Evolutionary conservation across 1,140 invertebrate genomes (phyloP).

Genomic region (Tribolium castaneum): DNA sequence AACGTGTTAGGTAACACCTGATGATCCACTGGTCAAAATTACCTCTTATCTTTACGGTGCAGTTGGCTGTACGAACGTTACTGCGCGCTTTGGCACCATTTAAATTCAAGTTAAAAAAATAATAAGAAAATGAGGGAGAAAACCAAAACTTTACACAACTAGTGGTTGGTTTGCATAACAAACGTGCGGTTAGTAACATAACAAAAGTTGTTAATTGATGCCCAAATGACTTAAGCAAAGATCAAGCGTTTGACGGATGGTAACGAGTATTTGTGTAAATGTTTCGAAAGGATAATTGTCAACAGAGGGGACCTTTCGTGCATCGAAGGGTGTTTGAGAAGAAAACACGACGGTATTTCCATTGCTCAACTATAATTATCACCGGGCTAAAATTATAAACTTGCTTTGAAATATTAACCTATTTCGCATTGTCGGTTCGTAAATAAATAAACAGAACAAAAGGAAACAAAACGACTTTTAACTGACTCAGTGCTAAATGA

Average conservation of each 20-base stretch:
- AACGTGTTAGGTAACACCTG: background rate
- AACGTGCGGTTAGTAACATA: slow-evolving; percentile 22
- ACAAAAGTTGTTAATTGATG: slow-evolving; percentile 22
- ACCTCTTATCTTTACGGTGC: background rate
- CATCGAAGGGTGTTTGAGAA: background rate
- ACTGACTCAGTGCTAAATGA: no score
- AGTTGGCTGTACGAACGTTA: background rate
- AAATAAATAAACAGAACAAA: background rate
- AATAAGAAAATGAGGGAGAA: background rate
- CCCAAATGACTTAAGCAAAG: slow-evolving; percentile 25
- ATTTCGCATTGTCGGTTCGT: background rate
- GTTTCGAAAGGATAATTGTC: background rate
- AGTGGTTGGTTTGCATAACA: background rate
- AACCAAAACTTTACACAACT: background rate
- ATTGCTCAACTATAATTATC: background rate
- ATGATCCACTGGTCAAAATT: background rate
- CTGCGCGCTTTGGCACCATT: background rate
- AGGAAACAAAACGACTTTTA: background rate
- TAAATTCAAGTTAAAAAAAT: background rate
- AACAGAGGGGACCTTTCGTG: background rate
- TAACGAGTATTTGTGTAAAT: slow-evolving; percentile 2
- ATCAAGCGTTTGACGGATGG: slow-evolving; percentile 2
- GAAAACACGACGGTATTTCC: background rate
- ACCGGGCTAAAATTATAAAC: background rate
- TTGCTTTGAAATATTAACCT: background rate